Evolutionary conservation across 2,113 vertebrate genomes (phyloP).

Genomic region (Dipodomys ordii): DNA sequence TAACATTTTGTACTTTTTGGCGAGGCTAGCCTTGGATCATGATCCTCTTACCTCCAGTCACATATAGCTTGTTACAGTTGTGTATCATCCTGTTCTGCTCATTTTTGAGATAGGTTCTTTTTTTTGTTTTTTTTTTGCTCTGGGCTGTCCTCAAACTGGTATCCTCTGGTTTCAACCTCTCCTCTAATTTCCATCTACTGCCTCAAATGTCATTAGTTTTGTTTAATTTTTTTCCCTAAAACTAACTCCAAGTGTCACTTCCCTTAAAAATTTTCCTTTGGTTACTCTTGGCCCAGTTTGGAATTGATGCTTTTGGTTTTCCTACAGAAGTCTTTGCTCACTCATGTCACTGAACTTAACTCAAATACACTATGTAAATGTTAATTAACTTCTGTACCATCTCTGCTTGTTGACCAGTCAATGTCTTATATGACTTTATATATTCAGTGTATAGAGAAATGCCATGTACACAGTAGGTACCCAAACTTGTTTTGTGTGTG

Average conservation of each 20-base stretch:
- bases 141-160: too few relatives aligned
- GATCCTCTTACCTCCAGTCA: too few relatives aligned
- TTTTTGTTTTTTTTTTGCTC: too few relatives aligned
- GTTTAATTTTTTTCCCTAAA: constrained; percentile 32
- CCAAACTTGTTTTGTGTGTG: neutral
- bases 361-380: neutral
- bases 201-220: constrained; percentile 25
- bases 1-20: too few relatives aligned
- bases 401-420: neutral
- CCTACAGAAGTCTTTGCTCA: constrained; percentile 21
- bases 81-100: too few relatives aligned
- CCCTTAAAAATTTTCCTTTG: neutral
- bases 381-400: constrained; percentile 42
- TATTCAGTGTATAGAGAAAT: neutral
- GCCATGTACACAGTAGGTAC: neutral
- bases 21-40: too few relatives aligned
- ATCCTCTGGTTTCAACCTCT: neutral
- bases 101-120: too few relatives aligned
- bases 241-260: constrained; percentile 37
- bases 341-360: constrained; percentile 17
- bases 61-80: too few relatives aligned
- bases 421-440: neutral
- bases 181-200: neutral
- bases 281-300: constrained; percentile 11
- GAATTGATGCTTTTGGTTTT: constrained; percentile 52